phyloP scores from a whole-genome alignment of 1,140 invertebrate genomes.

The Popillia japonica region DNA sequence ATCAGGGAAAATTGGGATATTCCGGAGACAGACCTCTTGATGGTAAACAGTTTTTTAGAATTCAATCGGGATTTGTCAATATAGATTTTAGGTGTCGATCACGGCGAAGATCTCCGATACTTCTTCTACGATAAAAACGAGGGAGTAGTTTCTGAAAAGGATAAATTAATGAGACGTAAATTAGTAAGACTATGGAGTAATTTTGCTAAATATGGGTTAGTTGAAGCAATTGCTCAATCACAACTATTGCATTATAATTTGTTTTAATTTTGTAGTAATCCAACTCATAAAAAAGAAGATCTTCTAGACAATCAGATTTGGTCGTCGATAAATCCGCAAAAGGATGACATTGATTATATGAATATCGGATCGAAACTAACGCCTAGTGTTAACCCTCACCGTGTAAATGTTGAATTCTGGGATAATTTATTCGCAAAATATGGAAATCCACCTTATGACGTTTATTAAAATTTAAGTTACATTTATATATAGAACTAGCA shows the following conservation, averaged over 20 bases:
- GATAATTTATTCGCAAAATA: conserved; percentile 33
- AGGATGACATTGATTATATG: conserved; percentile 8
- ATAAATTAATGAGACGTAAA: neutral
- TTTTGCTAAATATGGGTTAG: conserved; percentile 45
- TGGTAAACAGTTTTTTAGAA: neutral
- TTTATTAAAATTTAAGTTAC: conserved; percentile 30
- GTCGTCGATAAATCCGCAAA: conserved; percentile 26
- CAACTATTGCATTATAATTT: no score
- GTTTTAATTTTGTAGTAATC: conserved; percentile 26
- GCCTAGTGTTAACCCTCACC: neutral
- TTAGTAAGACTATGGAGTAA: conserved; percentile 48
- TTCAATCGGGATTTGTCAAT: no score
- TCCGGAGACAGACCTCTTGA: conserved; percentile 28
- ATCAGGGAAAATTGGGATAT: conserved; percentile 45
- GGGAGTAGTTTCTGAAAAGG: neutral
- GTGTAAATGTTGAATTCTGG: conserved; percentile 34
- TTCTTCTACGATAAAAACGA: conserved; percentile 37
- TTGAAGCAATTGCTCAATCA: no score
- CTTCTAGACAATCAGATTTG: conserved; percentile 40
- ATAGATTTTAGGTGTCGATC: conserved; percentile 42
- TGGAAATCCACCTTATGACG: conserved; percentile 40
- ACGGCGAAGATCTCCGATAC: conserved; percentile 51
- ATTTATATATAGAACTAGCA: no score
- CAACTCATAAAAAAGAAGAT: conserved; percentile 31
- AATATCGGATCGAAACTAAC: conserved; percentile 36